Percentiles rank a stretch among this genome's conserved stretches.
Conservation (phyloP, 2,888 invertebrate species). For the Sisyra nigra region DNA sequence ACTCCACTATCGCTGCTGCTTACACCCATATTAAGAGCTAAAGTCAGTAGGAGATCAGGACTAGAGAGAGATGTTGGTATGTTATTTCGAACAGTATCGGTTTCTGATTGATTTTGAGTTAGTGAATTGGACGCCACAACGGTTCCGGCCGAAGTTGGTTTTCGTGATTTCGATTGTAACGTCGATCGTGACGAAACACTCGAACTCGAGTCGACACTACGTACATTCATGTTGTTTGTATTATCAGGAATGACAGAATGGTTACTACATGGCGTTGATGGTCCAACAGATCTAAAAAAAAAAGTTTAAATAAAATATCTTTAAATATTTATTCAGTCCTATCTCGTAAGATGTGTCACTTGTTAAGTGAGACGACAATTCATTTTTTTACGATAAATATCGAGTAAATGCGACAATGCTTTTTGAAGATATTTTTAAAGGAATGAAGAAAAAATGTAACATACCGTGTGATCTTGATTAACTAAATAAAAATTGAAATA, state of each 20-base stretch:
- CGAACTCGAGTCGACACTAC: slow-evolving; percentile 1
- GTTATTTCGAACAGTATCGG: slow-evolving; percentile 13
- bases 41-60: slow-evolving; percentile 25
- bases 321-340: not conserved
- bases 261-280: not conserved
- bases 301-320: not conserved
- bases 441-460: no score
- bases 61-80: slow-evolving; percentile 25
- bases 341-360: no score
- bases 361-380: no score
- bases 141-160: not conserved
- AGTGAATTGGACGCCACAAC: not conserved
- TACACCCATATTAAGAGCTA: slow-evolving; percentile 24
- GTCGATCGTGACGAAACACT: slow-evolving; percentile 10
- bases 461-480: no score
- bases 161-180: slow-evolving; percentile 11
- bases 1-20: slow-evolving; percentile 26
- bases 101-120: not conserved
- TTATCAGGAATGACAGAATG: not conserved
- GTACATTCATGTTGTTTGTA: not conserved
- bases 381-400: no score
- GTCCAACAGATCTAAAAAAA: not conserved
- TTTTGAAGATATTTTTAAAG: no score
- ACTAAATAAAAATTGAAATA: no score
- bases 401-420: no score